Base-by-base conservation (phyloP, 2,797 vertebrate genomes). In the Staurois parvus region DNA sequence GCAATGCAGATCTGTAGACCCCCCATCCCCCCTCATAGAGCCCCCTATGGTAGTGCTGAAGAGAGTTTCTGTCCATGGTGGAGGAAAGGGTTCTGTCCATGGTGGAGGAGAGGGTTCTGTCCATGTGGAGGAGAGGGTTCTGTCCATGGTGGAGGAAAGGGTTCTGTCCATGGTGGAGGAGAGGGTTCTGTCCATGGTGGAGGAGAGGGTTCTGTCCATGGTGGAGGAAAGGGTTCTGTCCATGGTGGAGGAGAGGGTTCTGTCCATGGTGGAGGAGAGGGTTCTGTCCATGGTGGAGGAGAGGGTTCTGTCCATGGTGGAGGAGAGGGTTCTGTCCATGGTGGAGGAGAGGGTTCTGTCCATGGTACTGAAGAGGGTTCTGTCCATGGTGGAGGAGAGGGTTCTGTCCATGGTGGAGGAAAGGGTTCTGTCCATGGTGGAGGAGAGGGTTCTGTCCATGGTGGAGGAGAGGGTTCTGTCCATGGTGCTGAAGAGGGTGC, bases 401-500 rank as follows among this genome's bases (percentile, higher is more conserved):
- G 34, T 45, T 0, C 80, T 74, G 59, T 84, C 82, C 66, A 21
- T 68, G 84, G 84, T 75, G 72, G 32, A 21, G 21, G n/a, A n/a
- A n/a, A 42, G 62, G 30, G 34, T 45, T 0, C 80, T 74, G 59
- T 84, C 82, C 66, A 21, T 68, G 84, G 84, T 75, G 72, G n/a
- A n/a, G n/a, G n/a, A n/a, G n/a, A n/a, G n/a, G n/a, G n/a, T n/a
- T n/a, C n/a, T n/a, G n/a, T n/a, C n/a, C n/a, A n/a, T n/a, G n/a
- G n/a, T n/a, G n/a, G n/a, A n/a, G n/a, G 32, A 21, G 21, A 42
- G 62, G 30, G 34, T 45, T 0, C 80, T 74, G 59, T 84, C 82
- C 66, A 21, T 68, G 84, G 84, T 75, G 72, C 84, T 85, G 78
- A 81, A 81, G 67, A n/a, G n/a, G n/a, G n/a, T n/a, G n/a, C n/a